Conservation (phyloP, 2,113 vertebrate species). For the Carassius gibelio region DNA sequence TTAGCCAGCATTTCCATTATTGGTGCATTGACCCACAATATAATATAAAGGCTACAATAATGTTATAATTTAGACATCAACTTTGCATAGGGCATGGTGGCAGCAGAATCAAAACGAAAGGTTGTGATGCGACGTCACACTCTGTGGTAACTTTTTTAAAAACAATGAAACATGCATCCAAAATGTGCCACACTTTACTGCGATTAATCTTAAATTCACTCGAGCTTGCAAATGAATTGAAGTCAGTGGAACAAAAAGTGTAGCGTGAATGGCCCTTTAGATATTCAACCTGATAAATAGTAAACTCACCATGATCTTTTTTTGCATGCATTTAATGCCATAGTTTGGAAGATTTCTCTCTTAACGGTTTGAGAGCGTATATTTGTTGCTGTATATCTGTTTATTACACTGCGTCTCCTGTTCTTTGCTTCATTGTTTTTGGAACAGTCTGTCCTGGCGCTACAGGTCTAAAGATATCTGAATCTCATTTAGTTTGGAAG, state of each 20-base stretch:
- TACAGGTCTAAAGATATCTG: slow-evolving; percentile 17
- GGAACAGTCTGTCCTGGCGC: background rate
- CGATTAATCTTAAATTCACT: background rate
- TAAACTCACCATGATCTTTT: background rate
- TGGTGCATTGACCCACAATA: background rate
- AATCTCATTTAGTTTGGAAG: slow-evolving; percentile 4
- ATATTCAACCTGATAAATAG: background rate
- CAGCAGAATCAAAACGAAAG: background rate
- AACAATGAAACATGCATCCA: background rate
- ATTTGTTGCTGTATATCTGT: background rate
- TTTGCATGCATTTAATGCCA: background rate
- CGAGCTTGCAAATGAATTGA: background rate
- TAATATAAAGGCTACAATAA: background rate
- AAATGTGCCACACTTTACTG: background rate
- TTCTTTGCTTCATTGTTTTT: background rate
- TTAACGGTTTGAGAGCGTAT: background rate
- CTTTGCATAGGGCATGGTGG: background rate
- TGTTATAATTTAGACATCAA: background rate
- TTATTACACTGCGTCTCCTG: background rate
- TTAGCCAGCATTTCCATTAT: background rate
- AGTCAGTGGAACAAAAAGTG: background rate
- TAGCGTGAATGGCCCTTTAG: background rate
- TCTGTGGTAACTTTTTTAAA: background rate
- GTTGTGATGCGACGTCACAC: background rate
- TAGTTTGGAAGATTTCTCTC: background rate